Percentiles rank a stretch among this genome's conserved stretches.
Evolutionary conservation across 2,797 vertebrate species (phyloP).

Genomic region (Leucoraja ocellata): DNA sequence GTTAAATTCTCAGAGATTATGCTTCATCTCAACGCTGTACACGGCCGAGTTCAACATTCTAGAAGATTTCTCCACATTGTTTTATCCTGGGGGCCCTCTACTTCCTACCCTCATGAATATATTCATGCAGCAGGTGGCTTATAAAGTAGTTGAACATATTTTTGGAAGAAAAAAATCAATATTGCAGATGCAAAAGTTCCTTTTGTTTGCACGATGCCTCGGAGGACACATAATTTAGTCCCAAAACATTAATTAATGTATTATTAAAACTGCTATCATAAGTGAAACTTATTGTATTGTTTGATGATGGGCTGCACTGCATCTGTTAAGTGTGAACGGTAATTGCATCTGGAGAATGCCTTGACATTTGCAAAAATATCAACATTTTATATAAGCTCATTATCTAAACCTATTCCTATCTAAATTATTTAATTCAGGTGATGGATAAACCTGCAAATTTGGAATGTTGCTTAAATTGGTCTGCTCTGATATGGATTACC

Average conservation of each 20-base stretch:
- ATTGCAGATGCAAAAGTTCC: conserved; percentile 18
- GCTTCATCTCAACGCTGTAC: background rate
- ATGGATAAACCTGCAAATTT: background rate
- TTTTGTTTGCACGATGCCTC: conserved; percentile 17
- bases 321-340: background rate
- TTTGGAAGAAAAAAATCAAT: conserved; percentile 3
- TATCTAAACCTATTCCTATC: background rate
- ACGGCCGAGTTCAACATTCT: background rate
- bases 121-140: conserved; percentile 48
- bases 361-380: conserved; percentile 29
- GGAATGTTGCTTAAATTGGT: background rate
- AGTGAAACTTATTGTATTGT: conserved; percentile 9
- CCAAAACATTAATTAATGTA: conserved; percentile 26
- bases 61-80: conserved; percentile 3
- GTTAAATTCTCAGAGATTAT: background rate
- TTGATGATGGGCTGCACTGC: background rate
- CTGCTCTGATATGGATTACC: background rate
- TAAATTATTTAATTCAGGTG: background rate
- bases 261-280: background rate
- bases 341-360: background rate
- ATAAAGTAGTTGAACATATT: conserved; percentile 45
- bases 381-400: background rate
- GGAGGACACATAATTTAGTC: background rate
- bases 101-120: conserved; percentile 51
- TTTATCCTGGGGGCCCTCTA: conserved; percentile 44